phyloP scores from a whole-genome alignment of 2,888 invertebrate species.

The Noctuana brunneofusca region DNA sequence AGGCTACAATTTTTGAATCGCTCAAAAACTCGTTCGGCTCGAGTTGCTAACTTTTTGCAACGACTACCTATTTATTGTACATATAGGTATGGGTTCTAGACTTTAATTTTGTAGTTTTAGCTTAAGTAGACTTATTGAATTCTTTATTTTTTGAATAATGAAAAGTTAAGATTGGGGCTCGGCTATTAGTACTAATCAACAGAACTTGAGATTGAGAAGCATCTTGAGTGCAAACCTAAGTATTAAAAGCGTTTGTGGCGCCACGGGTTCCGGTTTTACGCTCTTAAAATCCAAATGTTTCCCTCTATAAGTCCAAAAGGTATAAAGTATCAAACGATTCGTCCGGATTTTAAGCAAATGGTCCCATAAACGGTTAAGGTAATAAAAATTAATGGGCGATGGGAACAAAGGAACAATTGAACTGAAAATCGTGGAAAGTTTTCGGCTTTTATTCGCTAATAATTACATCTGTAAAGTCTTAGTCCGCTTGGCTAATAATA shows the following conservation, averaged over 20 bases:
- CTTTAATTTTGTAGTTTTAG: neutral
- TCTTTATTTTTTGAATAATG: too few relatives aligned
- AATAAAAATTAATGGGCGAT: conserved; percentile 4
- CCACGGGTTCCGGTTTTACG: too few relatives aligned
- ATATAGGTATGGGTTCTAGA: neutral
- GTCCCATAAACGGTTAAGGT: neutral
- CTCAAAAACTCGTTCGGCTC: conserved; percentile 14
- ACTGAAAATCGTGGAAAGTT: conserved; percentile 10
- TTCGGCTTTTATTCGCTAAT: neutral
- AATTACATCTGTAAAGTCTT: conserved; percentile 6
- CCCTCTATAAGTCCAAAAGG: neutral
- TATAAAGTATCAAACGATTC: neutral
- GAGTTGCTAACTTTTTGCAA: neutral
- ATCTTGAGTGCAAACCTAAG: too few relatives aligned
- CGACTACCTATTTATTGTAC: neutral
- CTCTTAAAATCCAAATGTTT: too few relatives aligned
- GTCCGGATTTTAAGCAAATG: neutral
- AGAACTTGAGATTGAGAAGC: too few relatives aligned
- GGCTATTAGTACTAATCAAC: too few relatives aligned
- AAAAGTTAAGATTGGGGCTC: too few relatives aligned
- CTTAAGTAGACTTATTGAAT: neutral
- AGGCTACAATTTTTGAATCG: conserved; percentile 26
- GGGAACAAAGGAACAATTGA: conserved; percentile 3
- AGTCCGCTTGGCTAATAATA: neutral
- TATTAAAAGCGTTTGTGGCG: too few relatives aligned